A percentile compares a stretch with the other conserved stretches of the same genome.
Evolutionary conservation across 2,113 vertebrate genomes (phyloP).

Genomic region (Apodemus speciosus): DNA sequence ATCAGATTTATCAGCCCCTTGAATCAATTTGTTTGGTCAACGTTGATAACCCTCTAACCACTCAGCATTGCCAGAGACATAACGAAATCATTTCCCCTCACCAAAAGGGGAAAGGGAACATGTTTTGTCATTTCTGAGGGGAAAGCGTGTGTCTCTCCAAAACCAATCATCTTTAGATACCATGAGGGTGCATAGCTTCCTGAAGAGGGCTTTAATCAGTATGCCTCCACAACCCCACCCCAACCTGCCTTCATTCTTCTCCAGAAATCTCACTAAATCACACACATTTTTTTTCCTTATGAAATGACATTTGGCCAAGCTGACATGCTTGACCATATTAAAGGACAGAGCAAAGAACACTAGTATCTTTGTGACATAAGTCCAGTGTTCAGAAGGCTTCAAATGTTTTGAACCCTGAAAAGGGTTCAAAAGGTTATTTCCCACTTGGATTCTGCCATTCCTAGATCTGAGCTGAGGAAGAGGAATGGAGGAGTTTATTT

Average conservation of each 20-base stretch:
- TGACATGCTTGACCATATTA: slow-evolving; percentile 29
- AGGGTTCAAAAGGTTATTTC: slow-evolving; percentile 69
- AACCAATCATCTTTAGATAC: slow-evolving; percentile 85
- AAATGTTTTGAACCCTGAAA: not conserved
- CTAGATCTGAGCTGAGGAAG: slow-evolving; percentile 61
- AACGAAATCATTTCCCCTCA: slow-evolving; percentile 82
- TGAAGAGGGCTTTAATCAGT: slow-evolving; percentile 76
- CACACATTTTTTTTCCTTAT: slow-evolving; percentile 84
- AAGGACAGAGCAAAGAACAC: slow-evolving; percentile 82
- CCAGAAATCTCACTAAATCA: slow-evolving; percentile 82
- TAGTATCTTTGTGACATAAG: slow-evolving; percentile 39
- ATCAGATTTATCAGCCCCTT: slow-evolving; percentile 14
- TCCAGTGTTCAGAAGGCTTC: slow-evolving; percentile 61
- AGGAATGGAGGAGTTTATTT: slow-evolving; percentile 62
- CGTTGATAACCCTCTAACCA: slow-evolving; percentile 51
- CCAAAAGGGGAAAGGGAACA: slow-evolving; percentile 80
- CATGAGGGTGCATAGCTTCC: slow-evolving; percentile 70
- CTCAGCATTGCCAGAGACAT: slow-evolving; percentile 64
- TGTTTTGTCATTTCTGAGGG: slow-evolving; percentile 83
- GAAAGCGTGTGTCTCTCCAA: slow-evolving; percentile 81
- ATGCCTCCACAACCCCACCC: slow-evolving; percentile 80
- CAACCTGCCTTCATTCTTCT: slow-evolving; percentile 82
- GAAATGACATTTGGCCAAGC: slow-evolving; percentile 83
- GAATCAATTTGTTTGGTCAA: not conserved
- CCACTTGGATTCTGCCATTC: slow-evolving; percentile 64